A percentile compares a stretch with the other conserved stretches of the same genome.
These are phyloP conservation scores for Heterochromis multidens DNA, from an alignment of 2,113 vertebrate species.

Conservation along the genomic window DNA sequence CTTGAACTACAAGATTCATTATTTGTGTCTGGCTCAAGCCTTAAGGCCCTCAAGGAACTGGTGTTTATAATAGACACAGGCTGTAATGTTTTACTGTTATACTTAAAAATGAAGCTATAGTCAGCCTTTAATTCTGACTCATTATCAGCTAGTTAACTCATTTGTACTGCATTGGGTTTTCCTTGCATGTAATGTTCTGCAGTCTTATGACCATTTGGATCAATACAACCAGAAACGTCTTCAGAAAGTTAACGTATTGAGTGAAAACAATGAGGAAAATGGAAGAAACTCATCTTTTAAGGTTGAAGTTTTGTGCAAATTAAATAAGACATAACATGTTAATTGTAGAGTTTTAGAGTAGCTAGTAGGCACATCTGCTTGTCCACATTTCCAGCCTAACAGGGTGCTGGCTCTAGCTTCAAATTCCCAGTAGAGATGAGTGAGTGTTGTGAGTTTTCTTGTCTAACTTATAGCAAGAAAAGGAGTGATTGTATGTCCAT, in stretches of 20 bases:
- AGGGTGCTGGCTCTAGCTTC: background rate
- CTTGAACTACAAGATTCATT: background rate
- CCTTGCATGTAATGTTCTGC: background rate
- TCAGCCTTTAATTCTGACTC: background rate
- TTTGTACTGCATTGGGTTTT: background rate
- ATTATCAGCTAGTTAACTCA: background rate
- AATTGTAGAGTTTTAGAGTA: background rate
- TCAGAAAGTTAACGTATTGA: background rate
- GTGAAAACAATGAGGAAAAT: background rate
- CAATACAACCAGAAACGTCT: background rate
- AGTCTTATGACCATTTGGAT: background rate
- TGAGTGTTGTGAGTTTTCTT: background rate
- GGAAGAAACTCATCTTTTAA: background rate
- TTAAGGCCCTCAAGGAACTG: background rate
- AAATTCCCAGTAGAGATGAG: background rate
- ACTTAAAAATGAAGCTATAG: background rate
- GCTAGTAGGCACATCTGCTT: background rate
- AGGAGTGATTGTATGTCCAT: background rate
- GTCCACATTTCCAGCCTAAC: background rate
- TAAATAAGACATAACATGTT: background rate
- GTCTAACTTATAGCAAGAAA: background rate
- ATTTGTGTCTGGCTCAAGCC: background rate
- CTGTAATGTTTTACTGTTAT: background rate
- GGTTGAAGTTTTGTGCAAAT: background rate
- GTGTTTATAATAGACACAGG: background rate